phyloP scores from a whole-genome alignment of 2,797 vertebrate genomes.

The Botia kubotai region DNA sequence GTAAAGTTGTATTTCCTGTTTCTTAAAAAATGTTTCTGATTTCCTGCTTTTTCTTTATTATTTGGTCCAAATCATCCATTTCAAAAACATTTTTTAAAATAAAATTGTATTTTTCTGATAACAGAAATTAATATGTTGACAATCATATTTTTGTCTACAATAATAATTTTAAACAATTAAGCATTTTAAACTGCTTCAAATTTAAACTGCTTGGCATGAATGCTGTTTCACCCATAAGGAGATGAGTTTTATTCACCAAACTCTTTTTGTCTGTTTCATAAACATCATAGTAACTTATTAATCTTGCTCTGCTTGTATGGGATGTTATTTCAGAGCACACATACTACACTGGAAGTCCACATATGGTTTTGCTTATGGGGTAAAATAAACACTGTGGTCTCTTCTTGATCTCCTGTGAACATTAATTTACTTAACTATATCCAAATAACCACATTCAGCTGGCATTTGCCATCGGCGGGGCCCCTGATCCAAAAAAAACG shows the following conservation, averaged over 20 bases:
- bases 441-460: conserved; percentile 52
- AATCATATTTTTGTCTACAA: no score
- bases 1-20: conserved; percentile 32
- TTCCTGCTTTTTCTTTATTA: no score
- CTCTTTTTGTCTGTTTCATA: not conserved
- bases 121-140: no score
- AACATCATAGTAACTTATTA: conserved; percentile 11
- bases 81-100: no score
- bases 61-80: no score
- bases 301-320: conserved; percentile 20
- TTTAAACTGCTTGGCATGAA: no score
- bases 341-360: conserved; percentile 43
- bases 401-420: conserved; percentile 37
- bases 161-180: no score
- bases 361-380: conserved; percentile 51
- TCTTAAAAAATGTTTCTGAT: not conserved
- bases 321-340: conserved; percentile 38
- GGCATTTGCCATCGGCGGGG: conserved; percentile 21
- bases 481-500: conserved; percentile 39
- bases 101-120: no score
- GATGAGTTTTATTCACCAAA: not conserved
- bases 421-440: conserved; percentile 50
- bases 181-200: no score
- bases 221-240: not conserved
- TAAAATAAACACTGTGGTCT: conserved; percentile 54